Percentiles rank a stretch among this genome's conserved stretches.
phyloP scores from a whole-genome alignment of 2,113 vertebrate species.

The Porphyrio hochstetteri region DNA sequence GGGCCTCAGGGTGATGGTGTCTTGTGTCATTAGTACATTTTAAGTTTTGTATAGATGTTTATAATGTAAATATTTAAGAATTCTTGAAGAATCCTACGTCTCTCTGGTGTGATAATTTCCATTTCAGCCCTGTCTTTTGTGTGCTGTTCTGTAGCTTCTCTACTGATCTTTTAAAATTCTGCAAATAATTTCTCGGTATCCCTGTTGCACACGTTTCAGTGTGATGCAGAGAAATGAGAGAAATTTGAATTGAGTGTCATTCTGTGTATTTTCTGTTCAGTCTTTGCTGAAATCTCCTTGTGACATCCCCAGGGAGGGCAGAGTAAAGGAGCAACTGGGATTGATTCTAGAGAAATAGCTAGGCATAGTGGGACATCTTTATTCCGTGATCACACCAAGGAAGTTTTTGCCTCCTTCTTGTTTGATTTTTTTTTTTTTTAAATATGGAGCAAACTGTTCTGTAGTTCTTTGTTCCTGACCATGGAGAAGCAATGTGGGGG shows the following conservation, averaged over 20 bases:
- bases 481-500: not conserved
- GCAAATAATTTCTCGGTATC: not conserved
- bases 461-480: not conserved
- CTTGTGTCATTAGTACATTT: not conserved
- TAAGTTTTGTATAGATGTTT: not conserved
- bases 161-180: not conserved
- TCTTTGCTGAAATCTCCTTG: not conserved
- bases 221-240: not conserved
- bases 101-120: not conserved
- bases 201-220: not conserved
- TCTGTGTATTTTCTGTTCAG: not conserved
- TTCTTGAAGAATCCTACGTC: not conserved
- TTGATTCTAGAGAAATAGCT: not conserved
- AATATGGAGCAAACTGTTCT: not conserved
- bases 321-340: not conserved
- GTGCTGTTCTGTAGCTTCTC: not conserved
- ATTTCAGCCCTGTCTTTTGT: not conserved
- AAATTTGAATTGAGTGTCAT: not conserved
- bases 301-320: not conserved
- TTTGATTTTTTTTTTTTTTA: not conserved
- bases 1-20: not conserved
- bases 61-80: not conserved
- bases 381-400: not conserved
- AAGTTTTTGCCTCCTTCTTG: not conserved
- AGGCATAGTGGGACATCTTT: not conserved